A percentile compares a stretch with the other conserved stretches of the same genome.
phyloP scores from a whole-genome alignment of 2,888 invertebrate species.

The Chrysina gloriosa region DNA sequence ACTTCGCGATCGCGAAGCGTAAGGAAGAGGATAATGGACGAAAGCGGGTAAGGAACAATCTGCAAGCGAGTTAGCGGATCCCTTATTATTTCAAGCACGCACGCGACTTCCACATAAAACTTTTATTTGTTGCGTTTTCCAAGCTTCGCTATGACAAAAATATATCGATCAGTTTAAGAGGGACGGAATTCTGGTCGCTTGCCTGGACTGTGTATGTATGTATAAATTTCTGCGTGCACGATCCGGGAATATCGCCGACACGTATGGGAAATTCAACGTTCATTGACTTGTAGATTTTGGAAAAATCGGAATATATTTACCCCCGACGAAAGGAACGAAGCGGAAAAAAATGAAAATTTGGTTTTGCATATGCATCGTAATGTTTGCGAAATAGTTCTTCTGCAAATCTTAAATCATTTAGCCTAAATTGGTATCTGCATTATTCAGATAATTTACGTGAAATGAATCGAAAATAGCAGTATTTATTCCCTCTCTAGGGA shows the following conservation, averaged over 20 bases:
- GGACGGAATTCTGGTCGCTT: background rate
- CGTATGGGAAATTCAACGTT: constrained; percentile 20
- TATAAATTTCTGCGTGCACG: background rate
- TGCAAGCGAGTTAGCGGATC: constrained; percentile 11
- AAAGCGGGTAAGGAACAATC: background rate
- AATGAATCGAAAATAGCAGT: no score
- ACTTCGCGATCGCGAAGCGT: background rate
- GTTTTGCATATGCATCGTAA: no score
- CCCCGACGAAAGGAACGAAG: background rate
- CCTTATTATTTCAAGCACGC: constrained; percentile 23
- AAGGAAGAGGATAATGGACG: background rate
- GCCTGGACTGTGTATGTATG: background rate
- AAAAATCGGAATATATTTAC: constrained; percentile 27
- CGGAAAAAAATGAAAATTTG: background rate
- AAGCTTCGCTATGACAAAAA: constrained; percentile 24
- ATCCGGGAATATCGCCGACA: constrained; percentile 6
- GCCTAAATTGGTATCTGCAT: no score
- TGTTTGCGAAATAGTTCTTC: no score
- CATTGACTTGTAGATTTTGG: constrained; percentile 33
- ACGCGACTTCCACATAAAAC: constrained; percentile 29
- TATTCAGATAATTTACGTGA: no score
- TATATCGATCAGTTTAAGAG: constrained; percentile 12
- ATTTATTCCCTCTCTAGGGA: no score
- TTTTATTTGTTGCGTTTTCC: constrained; percentile 34
- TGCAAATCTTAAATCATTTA: no score